Base-by-base conservation (phyloP, 2,888 invertebrate species). In the Mimas tiliae region DNA sequence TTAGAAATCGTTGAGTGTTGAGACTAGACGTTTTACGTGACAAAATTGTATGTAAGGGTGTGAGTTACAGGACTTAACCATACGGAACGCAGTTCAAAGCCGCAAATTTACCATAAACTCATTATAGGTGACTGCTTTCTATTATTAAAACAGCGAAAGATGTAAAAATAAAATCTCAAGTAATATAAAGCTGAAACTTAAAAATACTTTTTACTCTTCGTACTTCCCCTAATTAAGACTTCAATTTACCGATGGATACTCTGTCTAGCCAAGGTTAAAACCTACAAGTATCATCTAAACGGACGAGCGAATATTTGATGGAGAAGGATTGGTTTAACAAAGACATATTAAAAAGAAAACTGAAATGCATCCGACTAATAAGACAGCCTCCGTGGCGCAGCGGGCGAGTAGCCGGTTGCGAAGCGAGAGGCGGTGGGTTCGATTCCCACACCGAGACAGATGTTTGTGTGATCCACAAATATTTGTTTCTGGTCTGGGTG, bases 331-430 rank as follows among this genome's bases (percentile, higher is more conserved):
- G 42, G 19, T 19, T 19, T n/a, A 42, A 16, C 42, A 58, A 42
- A 58, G 6, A 19, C 19, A 58, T 58, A 58, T 58, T 58, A 58
- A 58, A 55, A 58, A 58, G 50, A 45, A 34, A 63, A 66, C 63
- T 63, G 53, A 16, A 66, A 53, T 52, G 52, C 52, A 33, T 52
- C 45, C 53, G 27, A 72, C 72, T 73, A 72, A n/a, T n/a, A n/a
- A n/a, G n/a, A n/a, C n/a, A n/a, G n/a, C n/a, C n/a, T n/a, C n/a
- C n/a, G n/a, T n/a, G n/a, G n/a, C n/a, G n/a, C n/a, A n/a, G n/a
- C n/a, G n/a, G n/a, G n/a, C n/a, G n/a, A n/a, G n/a, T n/a, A n/a
- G n/a, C n/a, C n/a, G n/a, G n/a, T n/a, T n/a, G n/a, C n/a, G n/a
- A n/a, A n/a, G n/a, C n/a, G n/a, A n/a, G n/a, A n/a, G n/a, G n/a